These are phyloP conservation scores for Paralichthys olivaceus DNA, from an alignment of 2,113 vertebrate genomes.

Conservation along the genomic window DNA sequence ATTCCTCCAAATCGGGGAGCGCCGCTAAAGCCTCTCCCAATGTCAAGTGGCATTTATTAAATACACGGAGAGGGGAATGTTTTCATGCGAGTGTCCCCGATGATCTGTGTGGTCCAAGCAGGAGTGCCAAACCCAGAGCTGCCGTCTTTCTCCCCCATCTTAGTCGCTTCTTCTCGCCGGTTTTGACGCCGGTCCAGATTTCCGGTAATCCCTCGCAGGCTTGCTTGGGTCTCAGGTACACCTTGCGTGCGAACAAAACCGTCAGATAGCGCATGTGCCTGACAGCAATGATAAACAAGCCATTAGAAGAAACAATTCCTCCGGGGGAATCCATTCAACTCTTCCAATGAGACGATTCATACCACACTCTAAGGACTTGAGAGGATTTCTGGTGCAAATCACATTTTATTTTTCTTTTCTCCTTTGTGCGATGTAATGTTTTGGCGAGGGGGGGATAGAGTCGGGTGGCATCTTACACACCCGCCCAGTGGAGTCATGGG, in stretches of 20 bases:
- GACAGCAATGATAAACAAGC: constrained; percentile 58
- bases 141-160: constrained; percentile 58
- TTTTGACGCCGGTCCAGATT: constrained; percentile 70
- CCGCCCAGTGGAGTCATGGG: constrained; percentile 74
- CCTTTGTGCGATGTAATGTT: constrained; percentile 59
- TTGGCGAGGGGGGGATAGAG: constrained; percentile 35
- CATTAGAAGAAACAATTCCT: constrained; percentile 43
- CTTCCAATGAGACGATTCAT: constrained; percentile 48
- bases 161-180: constrained; percentile 39
- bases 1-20: constrained; percentile 59
- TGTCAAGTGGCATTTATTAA: constrained; percentile 81
- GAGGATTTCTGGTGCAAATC: constrained; percentile 77
- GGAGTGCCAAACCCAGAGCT: constrained; percentile 58
- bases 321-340: constrained; percentile 29
- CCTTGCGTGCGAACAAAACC: constrained; percentile 30
- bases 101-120: constrained; percentile 76
- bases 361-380: constrained; percentile 59
- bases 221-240: constrained; percentile 68
- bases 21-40: constrained; percentile 73
- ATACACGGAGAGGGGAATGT: constrained; percentile 56
- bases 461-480: constrained; percentile 70
- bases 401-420: constrained; percentile 50
- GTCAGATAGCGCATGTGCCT: constrained; percentile 37
- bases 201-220: constrained; percentile 60
- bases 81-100: constrained; percentile 63